Conservation (phyloP, 2,888 invertebrate genomes). For the Mesorhabditis sp. region DNA sequence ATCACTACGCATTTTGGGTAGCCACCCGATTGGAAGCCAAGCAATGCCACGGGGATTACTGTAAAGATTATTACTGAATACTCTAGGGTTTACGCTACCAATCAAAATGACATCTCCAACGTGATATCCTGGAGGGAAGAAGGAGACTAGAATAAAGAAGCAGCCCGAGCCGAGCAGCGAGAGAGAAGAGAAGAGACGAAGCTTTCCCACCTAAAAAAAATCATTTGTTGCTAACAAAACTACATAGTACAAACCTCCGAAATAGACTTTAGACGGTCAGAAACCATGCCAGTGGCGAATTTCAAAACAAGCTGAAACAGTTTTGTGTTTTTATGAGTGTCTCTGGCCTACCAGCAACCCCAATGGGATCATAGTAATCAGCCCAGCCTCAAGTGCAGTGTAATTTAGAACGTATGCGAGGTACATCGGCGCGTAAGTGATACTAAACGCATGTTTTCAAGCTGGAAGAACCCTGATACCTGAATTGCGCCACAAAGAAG, state of each 20-base stretch:
- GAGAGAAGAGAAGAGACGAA: slow-evolving; percentile 44
- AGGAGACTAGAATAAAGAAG: slow-evolving; percentile 34
- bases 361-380: slow-evolving; percentile 31
- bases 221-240: not conserved
- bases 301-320: slow-evolving; percentile 30
- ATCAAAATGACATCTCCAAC: slow-evolving; percentile 28
- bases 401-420: slow-evolving; percentile 30
- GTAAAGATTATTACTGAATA: slow-evolving; percentile 13
- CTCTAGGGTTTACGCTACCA: slow-evolving; percentile 15
- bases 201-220: slow-evolving; percentile 20
- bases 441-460: slow-evolving; percentile 15
- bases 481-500: slow-evolving; percentile 30
- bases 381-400: slow-evolving; percentile 26
- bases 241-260: slow-evolving; percentile 17
- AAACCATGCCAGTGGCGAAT: slow-evolving; percentile 33
- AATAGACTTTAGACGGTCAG: slow-evolving; percentile 33
- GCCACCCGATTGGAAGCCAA: slow-evolving; percentile 47
- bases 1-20: slow-evolving; percentile 42
- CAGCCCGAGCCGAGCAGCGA: slow-evolving; percentile 44
- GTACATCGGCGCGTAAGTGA: slow-evolving; percentile 33
- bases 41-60: slow-evolving; percentile 35
- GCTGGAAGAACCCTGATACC: slow-evolving; percentile 3
- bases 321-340: slow-evolving; percentile 4
- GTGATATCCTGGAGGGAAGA: slow-evolving; percentile 25
- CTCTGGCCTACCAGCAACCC: slow-evolving; percentile 19